Evolutionary conservation across 1,140 invertebrate genomes (phyloP).

Genomic region (Pristionchus pacificus): DNA sequence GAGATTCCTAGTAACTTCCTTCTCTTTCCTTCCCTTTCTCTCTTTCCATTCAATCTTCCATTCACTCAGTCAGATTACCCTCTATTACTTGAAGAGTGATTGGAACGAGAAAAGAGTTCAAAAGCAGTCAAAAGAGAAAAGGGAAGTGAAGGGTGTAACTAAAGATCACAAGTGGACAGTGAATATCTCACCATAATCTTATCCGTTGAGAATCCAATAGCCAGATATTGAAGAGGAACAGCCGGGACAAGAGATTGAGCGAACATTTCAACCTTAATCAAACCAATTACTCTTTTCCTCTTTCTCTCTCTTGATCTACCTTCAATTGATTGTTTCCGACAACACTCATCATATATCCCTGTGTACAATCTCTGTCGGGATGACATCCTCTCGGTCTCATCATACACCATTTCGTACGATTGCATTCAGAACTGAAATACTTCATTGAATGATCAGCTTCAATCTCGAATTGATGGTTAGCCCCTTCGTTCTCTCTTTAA

Average conservation of each 20-base stretch:
- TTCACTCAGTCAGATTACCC: too few species aligned
- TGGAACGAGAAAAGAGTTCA: too few species aligned
- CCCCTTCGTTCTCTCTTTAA: too few species aligned
- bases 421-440: background rate
- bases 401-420: background rate
- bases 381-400: background rate
- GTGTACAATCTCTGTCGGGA: background rate
- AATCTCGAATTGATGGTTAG: too few species aligned
- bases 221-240: conserved; percentile 40
- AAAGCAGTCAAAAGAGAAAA: too few species aligned
- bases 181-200: conserved; percentile 37
- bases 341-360: background rate
- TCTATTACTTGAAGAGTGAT: too few species aligned
- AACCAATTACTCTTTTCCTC: conserved; percentile 1
- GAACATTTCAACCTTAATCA: conserved; percentile 37
- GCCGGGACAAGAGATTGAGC: conserved; percentile 36
- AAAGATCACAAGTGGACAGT: too few species aligned
- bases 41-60: too few species aligned
- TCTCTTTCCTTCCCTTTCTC: too few species aligned
- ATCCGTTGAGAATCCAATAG: conserved; percentile 44
- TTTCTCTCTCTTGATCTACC: conserved; percentile 4
- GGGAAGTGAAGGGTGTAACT: too few species aligned
- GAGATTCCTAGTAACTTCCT: too few species aligned
- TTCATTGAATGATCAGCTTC: too few species aligned
- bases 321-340: background rate